Percentiles rank a stretch among this genome's conserved stretches.
Evolutionary conservation across 2,113 vertebrate species (phyloP).

Genomic region (Cepphus grylle): DNA sequence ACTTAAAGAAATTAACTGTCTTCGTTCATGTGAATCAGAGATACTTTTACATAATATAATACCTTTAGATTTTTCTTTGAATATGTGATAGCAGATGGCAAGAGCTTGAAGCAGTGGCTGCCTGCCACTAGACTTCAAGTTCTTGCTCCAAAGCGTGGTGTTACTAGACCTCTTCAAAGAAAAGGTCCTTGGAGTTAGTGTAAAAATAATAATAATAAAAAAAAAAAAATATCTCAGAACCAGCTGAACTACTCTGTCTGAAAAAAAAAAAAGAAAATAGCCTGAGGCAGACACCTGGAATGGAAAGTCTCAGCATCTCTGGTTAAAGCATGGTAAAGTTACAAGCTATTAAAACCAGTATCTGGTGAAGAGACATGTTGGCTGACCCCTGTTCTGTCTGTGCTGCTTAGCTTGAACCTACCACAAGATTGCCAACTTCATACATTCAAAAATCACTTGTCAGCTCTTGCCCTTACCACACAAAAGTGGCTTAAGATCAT

Average conservation of each 20-base stretch:
- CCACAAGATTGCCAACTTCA: neutral
- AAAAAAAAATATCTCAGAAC: neutral
- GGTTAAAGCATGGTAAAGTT: slow-evolving; percentile 11
- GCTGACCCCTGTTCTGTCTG: slow-evolving; percentile 20
- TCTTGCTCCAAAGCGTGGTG: neutral
- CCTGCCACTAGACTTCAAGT: neutral
- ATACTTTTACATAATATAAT: neutral
- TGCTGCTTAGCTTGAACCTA: neutral
- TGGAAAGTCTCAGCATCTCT: slow-evolving; percentile 26
- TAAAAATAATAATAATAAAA: neutral
- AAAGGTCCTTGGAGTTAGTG: neutral
- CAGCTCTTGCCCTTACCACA: neutral
- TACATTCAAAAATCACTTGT: slow-evolving; percentile 34
- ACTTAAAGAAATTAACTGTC: neutral
- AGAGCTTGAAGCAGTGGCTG: neutral
- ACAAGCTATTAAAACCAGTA: slow-evolving; percentile 23
- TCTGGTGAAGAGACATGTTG: neutral
- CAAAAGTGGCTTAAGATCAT: neutral
- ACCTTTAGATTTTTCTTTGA: neutral
- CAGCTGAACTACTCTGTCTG: slow-evolving; percentile 8
- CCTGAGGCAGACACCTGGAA: slow-evolving; percentile 30
- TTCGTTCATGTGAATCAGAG: neutral
- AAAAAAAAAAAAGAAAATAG: neutral
- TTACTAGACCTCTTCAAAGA: neutral
- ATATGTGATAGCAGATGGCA: neutral